Evolutionary conservation across 2,888 invertebrate genomes (phyloP).

Genomic region (Tetheella fluctuosa): DNA sequence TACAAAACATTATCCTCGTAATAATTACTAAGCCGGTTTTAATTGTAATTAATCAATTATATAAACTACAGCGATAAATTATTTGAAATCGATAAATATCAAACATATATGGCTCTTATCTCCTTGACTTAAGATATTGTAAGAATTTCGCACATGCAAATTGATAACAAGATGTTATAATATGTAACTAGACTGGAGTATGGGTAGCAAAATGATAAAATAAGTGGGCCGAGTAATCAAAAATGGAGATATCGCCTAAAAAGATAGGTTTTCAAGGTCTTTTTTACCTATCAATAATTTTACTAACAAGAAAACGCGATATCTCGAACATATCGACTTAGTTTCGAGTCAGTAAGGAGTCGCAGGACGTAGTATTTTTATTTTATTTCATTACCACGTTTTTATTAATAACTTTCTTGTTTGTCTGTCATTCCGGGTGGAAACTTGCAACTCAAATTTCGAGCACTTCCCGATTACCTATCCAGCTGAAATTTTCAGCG

Average conservation of each 20-base stretch:
- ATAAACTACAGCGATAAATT: too few species aligned
- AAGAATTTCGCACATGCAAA: neutral
- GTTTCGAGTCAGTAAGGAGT: too few species aligned
- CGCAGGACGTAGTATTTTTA: too few species aligned
- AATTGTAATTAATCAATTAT: neutral
- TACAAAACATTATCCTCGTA: neutral
- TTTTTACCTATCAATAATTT: too few species aligned
- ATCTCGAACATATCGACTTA: too few species aligned
- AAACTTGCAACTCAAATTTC: too few species aligned
- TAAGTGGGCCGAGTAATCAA: neutral
- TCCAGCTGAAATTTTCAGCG: too few species aligned
- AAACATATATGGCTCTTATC: neutral
- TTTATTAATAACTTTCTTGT: too few species aligned
- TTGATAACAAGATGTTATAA: neutral
- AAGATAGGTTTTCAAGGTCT: neutral
- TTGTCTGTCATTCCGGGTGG: too few species aligned
- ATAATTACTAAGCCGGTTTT: neutral
- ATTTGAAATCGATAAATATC: neutral
- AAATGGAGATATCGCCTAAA: neutral
- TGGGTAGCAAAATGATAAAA: neutral
- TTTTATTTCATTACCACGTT: too few species aligned
- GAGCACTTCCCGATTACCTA: too few species aligned
- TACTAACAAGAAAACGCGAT: too few species aligned
- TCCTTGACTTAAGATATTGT: neutral
- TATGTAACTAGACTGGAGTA: constrained; percentile 1